Percentiles rank a stretch among this genome's conserved stretches.
Conservation (phyloP, 2,113 vertebrate genomes). For the Cyanoliseus patagonus region DNA sequence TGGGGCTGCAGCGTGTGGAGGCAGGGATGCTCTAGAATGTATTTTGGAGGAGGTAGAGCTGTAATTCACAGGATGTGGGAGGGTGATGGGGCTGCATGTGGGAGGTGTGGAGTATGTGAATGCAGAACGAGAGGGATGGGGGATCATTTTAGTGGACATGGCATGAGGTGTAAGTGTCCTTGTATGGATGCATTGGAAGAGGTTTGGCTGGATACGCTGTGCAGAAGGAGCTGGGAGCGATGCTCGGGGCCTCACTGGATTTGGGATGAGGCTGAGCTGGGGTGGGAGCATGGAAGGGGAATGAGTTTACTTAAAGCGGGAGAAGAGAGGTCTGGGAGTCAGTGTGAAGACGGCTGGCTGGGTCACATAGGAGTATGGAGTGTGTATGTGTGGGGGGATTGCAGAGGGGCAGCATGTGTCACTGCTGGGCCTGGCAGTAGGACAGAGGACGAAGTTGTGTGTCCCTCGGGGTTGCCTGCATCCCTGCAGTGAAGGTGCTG, state of each 20-base stretch:
- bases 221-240: not conserved
- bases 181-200: not conserved
- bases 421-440: not conserved
- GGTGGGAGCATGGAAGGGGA: not conserved
- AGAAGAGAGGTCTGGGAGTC: not conserved
- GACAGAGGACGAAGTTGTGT: not conserved
- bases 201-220: not conserved
- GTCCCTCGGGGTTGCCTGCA: not conserved
- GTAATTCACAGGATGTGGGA: not conserved
- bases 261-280: not conserved
- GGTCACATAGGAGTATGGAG: not conserved
- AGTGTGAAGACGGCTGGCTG: not conserved
- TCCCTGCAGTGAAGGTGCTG: not conserved
- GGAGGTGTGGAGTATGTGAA: not conserved
- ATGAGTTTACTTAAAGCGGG: not conserved
- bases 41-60: not conserved
- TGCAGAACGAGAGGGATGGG: not conserved
- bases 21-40: not conserved
- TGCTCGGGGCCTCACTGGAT: not conserved
- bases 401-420: not conserved
- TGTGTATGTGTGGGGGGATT: not conserved
- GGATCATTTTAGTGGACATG: not conserved
- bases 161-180: not conserved
- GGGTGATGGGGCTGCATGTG: not conserved
- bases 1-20: not conserved